phyloP scores from a whole-genome alignment of 2,113 vertebrate species.

The Suncus etruscus region DNA sequence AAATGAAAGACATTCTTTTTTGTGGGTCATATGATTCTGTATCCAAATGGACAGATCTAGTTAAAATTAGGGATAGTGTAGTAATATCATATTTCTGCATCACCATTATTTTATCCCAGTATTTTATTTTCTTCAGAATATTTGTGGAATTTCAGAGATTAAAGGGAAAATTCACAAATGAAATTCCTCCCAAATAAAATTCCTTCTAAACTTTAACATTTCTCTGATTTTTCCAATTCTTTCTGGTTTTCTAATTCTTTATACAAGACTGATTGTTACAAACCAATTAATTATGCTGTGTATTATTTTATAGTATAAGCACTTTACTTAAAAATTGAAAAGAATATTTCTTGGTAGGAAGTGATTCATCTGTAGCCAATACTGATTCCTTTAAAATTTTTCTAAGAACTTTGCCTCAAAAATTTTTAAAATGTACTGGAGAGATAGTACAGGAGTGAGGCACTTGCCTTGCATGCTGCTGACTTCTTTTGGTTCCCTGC shows the following conservation, averaged over 20 bases:
- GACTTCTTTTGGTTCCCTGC: too few relatives aligned
- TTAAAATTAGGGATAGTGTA: background rate
- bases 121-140: background rate
- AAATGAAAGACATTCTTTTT: background rate
- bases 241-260: constrained; percentile 16
- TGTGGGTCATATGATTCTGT: constrained; percentile 6
- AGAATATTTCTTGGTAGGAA: constrained; percentile 18
- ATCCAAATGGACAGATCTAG: background rate
- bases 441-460: too few relatives aligned
- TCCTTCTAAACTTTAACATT: too few relatives aligned
- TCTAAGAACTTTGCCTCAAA: constrained; percentile 42
- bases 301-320: background rate
- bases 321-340: background rate
- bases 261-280: background rate
- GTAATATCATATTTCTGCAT: too few relatives aligned
- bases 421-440: too few relatives aligned
- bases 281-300: background rate
- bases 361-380: background rate
- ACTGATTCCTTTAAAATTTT: constrained; percentile 12
- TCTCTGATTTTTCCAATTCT: background rate
- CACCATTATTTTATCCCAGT: background rate
- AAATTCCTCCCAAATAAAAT: background rate
- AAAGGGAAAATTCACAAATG: background rate
- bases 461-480: too few relatives aligned
- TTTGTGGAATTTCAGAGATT: constrained; percentile 57